Evolutionary conservation across 2,797 vertebrate species (phyloP).

Genomic region (Sebastolobus altivelis): DNA sequence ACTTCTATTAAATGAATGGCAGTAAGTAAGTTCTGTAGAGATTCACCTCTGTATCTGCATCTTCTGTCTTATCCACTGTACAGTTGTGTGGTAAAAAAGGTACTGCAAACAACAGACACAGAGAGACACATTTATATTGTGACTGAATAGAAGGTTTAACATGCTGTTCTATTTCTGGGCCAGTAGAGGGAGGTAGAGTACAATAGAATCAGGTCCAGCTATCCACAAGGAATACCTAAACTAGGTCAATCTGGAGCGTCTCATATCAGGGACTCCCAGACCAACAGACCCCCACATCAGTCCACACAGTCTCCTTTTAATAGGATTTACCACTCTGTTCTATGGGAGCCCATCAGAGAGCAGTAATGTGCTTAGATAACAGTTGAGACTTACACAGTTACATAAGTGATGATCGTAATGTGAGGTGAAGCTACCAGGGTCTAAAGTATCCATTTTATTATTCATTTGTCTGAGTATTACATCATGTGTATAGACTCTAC

Average conservation of each 20-base stretch:
- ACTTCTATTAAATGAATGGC: neutral
- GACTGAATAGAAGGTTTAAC: neutral
- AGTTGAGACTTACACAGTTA: neutral
- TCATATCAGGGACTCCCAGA: conserved; percentile 18
- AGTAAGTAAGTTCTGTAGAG: neutral
- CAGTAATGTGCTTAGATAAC: conserved; percentile 16
- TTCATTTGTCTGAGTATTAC: neutral
- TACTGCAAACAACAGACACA: conserved; percentile 81
- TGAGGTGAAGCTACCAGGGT: neutral
- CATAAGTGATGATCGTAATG: conserved; percentile 2
- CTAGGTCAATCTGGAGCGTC: conserved; percentile 45
- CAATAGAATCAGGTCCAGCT: conserved; percentile 8
- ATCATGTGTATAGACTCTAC: neutral
- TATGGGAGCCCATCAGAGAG: conserved; percentile 12
- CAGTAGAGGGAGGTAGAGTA: conserved; percentile 66
- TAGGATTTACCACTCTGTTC: conserved; percentile 23
- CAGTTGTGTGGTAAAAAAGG: conserved; percentile 91
- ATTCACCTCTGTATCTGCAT: conserved; percentile 90
- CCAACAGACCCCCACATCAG: conserved; percentile 5
- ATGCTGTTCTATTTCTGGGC: neutral
- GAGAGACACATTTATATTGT: neutral
- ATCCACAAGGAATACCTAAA: conserved; percentile 22
- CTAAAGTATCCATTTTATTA: neutral
- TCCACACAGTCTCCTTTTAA: conserved; percentile 18
- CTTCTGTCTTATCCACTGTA: conserved; percentile 90